phyloP scores from a whole-genome alignment of 2,888 invertebrate species.

The Scaptomyza tumidula region DNA sequence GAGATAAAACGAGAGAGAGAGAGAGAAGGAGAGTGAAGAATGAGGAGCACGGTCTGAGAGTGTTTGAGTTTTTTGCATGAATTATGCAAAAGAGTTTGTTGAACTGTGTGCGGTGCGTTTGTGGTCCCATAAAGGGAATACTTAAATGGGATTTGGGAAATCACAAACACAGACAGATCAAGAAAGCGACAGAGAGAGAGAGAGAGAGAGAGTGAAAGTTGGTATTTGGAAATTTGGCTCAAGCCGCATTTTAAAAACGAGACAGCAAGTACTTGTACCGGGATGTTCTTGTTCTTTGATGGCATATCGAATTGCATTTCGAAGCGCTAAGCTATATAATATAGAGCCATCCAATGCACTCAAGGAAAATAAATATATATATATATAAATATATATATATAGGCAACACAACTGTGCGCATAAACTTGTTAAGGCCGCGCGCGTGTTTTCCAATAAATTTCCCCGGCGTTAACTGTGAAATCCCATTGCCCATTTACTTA shows the following conservation, averaged over 20 bases:
- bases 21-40: too few relatives aligned
- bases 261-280: constrained; percentile 5
- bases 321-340: constrained; percentile 51
- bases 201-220: constrained; percentile 10
- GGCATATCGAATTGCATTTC: constrained; percentile 56
- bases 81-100: constrained; percentile 74
- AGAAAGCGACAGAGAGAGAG: neutral
- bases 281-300: constrained; percentile 25
- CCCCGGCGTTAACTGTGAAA: constrained; percentile 70
- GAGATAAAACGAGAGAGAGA: constrained; percentile 1
- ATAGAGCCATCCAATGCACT: constrained; percentile 27
- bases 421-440: constrained; percentile 55
- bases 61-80: constrained; percentile 64
- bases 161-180: constrained; percentile 45
- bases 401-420: constrained; percentile 35
- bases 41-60: constrained; percentile 26
- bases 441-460: constrained; percentile 69
- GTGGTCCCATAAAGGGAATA: constrained; percentile 74
- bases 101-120: constrained; percentile 61
- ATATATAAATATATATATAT: constrained; percentile 3
- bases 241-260: constrained; percentile 48
- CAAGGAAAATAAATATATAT: neutral
- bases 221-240: constrained; percentile 15
- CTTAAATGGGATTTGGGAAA: constrained; percentile 77
- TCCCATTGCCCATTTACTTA: constrained; percentile 75